phyloP scores from a whole-genome alignment of 1,140 invertebrate genomes.

The Leptopilina clavipes region DNA sequence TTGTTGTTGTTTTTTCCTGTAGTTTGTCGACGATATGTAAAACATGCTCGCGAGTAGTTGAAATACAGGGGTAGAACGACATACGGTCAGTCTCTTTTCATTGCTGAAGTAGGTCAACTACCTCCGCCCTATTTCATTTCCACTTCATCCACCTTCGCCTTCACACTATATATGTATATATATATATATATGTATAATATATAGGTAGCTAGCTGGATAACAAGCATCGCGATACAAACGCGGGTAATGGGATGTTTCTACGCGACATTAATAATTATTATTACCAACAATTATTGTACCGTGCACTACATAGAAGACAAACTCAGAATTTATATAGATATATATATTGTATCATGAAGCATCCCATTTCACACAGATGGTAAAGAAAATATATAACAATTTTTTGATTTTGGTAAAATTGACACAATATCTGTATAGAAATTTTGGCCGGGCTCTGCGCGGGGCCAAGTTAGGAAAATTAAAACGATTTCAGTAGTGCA shows the following conservation, averaged over 20 bases:
- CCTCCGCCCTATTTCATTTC: constrained; percentile 41
- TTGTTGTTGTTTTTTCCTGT: neutral
- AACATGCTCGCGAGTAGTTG: constrained; percentile 9
- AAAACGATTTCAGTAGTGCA: too few relatives aligned
- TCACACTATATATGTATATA: neutral
- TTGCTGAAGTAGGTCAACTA: constrained; percentile 47
- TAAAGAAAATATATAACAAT: too few relatives aligned
- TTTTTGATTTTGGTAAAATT: too few relatives aligned
- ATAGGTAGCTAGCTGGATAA: constrained; percentile 33
- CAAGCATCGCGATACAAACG: constrained; percentile 42
- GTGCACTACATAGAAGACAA: neutral
- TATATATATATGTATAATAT: too few relatives aligned
- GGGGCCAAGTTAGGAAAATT: too few relatives aligned
- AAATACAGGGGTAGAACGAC: constrained; percentile 6
- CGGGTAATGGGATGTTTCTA: constrained; percentile 48
- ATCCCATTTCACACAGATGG: too few relatives aligned
- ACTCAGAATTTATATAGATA: neutral
- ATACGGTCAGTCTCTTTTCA: constrained; percentile 44
- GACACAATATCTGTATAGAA: too few relatives aligned
- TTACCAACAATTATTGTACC: constrained; percentile 48
- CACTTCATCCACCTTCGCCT: neutral
- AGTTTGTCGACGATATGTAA: constrained; percentile 16
- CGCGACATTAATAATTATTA: constrained; percentile 53
- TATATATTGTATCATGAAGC: too few relatives aligned
- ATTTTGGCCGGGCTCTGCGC: too few relatives aligned